These are phyloP conservation scores for Amitus sp. DNA, from an alignment of 2,888 invertebrate species.

Conservation along the genomic window DNA sequence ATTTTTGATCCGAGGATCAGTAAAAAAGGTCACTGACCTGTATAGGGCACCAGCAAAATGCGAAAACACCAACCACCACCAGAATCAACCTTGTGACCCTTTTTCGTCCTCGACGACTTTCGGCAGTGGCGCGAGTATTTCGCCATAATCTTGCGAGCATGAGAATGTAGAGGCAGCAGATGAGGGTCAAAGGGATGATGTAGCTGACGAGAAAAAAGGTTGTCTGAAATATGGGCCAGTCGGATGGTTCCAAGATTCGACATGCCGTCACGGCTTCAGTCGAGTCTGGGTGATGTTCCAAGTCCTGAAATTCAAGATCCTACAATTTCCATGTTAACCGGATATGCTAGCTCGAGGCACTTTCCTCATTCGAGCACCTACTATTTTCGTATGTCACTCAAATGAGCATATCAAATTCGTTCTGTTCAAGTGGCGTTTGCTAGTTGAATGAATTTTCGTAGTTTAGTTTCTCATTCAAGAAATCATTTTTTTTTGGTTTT, in stretches of 20 bases:
- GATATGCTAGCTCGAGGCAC: too few relatives aligned
- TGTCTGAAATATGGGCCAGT: constrained; percentile 75
- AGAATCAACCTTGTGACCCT: constrained; percentile 93
- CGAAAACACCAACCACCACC: constrained; percentile 91
- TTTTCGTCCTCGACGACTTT: constrained; percentile 84
- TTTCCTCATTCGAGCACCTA: too few relatives aligned
- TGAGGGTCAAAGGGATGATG: constrained; percentile 86
- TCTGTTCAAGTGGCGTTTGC: too few relatives aligned
- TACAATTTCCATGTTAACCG: too few relatives aligned
- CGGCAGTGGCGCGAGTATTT: constrained; percentile 83
- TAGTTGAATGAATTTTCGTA: too few relatives aligned
- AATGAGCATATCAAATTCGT: too few relatives aligned
- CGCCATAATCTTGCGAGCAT: constrained; percentile 91
- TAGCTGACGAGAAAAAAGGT: constrained; percentile 90
- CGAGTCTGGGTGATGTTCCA: constrained; percentile 24
- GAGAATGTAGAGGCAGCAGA: constrained; percentile 87
- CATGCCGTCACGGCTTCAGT: constrained; percentile 51
- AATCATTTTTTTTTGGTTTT: too few relatives aligned
- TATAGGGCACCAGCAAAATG: constrained; percentile 94
- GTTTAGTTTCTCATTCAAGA: too few relatives aligned
- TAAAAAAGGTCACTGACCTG: constrained; percentile 72
- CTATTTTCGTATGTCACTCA: too few relatives aligned
- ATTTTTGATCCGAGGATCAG: too few relatives aligned
- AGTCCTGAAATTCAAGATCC: constrained; percentile 38
- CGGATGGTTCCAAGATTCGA: constrained; percentile 52